Evolutionary conservation across 2,888 invertebrate genomes (phyloP), one percentile per base, ranked within the genome.

Genomic region (Phaonia tiefii): DNA sequence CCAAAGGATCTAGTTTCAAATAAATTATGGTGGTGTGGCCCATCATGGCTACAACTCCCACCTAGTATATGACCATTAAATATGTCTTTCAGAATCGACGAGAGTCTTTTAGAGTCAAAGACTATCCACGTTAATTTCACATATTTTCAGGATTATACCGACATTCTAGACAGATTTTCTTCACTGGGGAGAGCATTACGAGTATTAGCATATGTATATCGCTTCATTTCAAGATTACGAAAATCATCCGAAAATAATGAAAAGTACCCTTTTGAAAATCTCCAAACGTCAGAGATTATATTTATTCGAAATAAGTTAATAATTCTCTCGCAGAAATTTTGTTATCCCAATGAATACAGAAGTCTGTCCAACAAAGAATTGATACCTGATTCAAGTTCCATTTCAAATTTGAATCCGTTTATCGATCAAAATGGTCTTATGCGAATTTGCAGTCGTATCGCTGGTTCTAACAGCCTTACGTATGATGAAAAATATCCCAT

Each of bases 401-500:
- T 67, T 8, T 2, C 51, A 1, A 67, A 54, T 20, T n/a, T 67
- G 2, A 67, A 67, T 51, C 67, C 67, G 1, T 67, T 67, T 22
- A 10, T 54, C 4, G 67, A 67, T n/a, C 25, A 31, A 7, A 20
- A 67, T n/a, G n/a, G n/a, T n/a, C n/a, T n/a, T n/a, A n/a, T n/a
- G n/a, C n/a, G n/a, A n/a, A n/a, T n/a, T n/a, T n/a, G n/a, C n/a
- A n/a, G n/a, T n/a, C n/a, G n/a, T n/a, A n/a, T n/a, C n/a, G n/a
- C n/a, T n/a, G n/a, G n/a, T n/a, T n/a, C n/a, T n/a, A n/a, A n/a
- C n/a, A n/a, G n/a, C n/a, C n/a, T n/a, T n/a, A 37, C 8, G n/a
- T n/a, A n/a, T n/a, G n/a, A n/a, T n/a, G 69, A n/a, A n/a, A n/a
- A n/a, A 54, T 25, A 25, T 54, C 54, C 54, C 1, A 54, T 54